These are phyloP conservation scores for Phyllotreta striolata DNA, from an alignment of 2,888 invertebrate genomes.

Conservation along the genomic window DNA sequence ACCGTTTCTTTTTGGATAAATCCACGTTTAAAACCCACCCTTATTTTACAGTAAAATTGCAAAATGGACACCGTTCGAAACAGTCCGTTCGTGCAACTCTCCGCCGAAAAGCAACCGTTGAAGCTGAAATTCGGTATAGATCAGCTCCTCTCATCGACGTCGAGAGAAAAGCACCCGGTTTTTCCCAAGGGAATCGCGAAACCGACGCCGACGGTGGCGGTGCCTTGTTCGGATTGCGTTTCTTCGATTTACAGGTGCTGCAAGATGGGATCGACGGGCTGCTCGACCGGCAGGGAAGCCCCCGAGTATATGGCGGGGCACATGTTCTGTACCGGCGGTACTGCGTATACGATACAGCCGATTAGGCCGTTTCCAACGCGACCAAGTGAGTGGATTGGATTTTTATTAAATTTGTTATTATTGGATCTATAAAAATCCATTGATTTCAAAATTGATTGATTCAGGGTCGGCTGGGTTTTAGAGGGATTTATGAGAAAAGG, in stretches of 20 bases:
- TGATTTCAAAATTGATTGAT: too few relatives aligned
- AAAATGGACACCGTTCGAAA: conserved; percentile 18
- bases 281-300: conserved; percentile 37
- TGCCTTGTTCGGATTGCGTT: conserved; percentile 71
- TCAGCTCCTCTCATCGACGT: conserved; percentile 65
- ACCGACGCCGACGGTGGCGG: conserved; percentile 57
- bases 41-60: neutral
- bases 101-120: conserved; percentile 37
- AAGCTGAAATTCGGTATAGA: conserved; percentile 75
- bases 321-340: conserved; percentile 37
- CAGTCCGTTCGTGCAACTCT: conserved; percentile 21
- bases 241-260: conserved; percentile 72
- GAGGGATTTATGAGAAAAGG: too few relatives aligned
- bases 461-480: too few relatives aligned
- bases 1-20: neutral
- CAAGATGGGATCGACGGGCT: conserved; percentile 53
- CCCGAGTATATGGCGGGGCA: conserved; percentile 34
- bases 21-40: conserved; percentile 8
- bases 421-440: too few relatives aligned
- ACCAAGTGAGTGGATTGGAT: conserved; percentile 49
- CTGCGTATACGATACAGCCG: conserved; percentile 55
- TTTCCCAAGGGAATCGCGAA: conserved; percentile 39
- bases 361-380: conserved; percentile 60
- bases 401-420: neutral
- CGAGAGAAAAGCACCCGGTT: conserved; percentile 13